These are phyloP conservation scores for Patiria miniata DNA, from an alignment of 35 echinoderm and acorn worm genomes.

Conservation along the genomic window DNA sequence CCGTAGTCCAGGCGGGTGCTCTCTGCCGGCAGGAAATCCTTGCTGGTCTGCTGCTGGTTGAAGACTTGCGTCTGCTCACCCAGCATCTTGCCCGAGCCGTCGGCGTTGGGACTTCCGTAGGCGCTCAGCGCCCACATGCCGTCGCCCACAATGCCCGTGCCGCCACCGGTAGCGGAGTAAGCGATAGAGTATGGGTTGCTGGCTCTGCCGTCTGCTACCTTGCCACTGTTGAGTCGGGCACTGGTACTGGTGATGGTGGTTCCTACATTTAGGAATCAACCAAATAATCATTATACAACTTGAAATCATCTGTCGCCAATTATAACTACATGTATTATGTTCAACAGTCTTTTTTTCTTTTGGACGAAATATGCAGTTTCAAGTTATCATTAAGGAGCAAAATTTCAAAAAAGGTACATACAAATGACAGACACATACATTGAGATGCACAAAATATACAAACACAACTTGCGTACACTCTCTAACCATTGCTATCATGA, in stretches of 20 bases:
- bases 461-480: no score
- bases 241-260: constrained; percentile 4
- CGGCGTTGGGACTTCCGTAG: constrained; percentile 60
- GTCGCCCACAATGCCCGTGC: constrained; percentile 60
- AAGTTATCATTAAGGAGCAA: no score
- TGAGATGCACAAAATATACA: no score
- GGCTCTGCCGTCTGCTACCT: constrained; percentile 49
- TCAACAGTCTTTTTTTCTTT: background rate
- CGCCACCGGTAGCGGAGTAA: constrained; percentile 35
- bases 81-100: constrained; percentile 69
- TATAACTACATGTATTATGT: background rate
- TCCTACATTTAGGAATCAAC: background rate
- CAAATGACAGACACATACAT: no score
- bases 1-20: constrained; percentile 42
- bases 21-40: background rate
- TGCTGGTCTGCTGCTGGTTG: background rate
- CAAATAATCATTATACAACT: background rate
- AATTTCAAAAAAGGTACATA: no score
- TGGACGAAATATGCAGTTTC: background rate
- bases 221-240: constrained; percentile 35
- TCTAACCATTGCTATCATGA: no score
- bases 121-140: constrained; percentile 77
- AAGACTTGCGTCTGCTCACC: constrained; percentile 56
- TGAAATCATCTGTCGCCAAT: no score
- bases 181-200: constrained; percentile 57